phyloP scores from a whole-genome alignment of 2,888 invertebrate species.

The Callosobruchus maculatus region DNA sequence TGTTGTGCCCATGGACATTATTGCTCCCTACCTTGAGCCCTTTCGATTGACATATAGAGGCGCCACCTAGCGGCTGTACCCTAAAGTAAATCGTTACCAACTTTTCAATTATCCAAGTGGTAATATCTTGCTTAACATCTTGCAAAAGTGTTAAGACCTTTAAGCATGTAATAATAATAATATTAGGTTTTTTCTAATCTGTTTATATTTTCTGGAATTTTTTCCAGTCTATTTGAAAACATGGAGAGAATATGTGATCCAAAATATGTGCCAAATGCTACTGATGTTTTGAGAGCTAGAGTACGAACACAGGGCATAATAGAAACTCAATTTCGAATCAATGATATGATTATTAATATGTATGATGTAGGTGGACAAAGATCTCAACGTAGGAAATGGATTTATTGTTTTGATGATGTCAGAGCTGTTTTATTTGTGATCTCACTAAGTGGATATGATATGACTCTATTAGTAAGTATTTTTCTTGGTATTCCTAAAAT shows the following conservation, averaged over 20 bases:
- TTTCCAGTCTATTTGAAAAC: constrained; percentile 60
- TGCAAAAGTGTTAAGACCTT: too few relatives aligned
- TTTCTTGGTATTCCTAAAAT: background rate
- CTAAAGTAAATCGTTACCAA: too few relatives aligned
- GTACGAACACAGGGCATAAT: constrained; percentile 65
- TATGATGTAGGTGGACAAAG: constrained; percentile 66
- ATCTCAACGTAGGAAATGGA: constrained; percentile 64
- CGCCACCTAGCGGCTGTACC: too few relatives aligned
- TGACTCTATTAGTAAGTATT: constrained; percentile 55
- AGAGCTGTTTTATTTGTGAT: constrained; percentile 62
- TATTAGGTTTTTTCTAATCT: too few relatives aligned
- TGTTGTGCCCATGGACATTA: too few relatives aligned
- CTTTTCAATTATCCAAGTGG: too few relatives aligned
- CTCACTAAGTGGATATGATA: constrained; percentile 64
- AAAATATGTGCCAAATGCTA: constrained; percentile 61
- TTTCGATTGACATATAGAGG: too few relatives aligned
- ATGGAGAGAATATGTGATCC: constrained; percentile 63
- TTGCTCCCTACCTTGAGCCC: too few relatives aligned
- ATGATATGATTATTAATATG: constrained; percentile 58
- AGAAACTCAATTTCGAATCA: constrained; percentile 62
- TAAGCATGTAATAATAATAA: too few relatives aligned
- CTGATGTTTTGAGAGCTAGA: constrained; percentile 60
- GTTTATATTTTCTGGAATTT: too few relatives aligned
- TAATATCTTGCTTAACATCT: too few relatives aligned
- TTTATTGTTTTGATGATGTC: constrained; percentile 65